Conservation (phyloP, 2,888 invertebrate species). For the Cantharis lateralis region DNA sequence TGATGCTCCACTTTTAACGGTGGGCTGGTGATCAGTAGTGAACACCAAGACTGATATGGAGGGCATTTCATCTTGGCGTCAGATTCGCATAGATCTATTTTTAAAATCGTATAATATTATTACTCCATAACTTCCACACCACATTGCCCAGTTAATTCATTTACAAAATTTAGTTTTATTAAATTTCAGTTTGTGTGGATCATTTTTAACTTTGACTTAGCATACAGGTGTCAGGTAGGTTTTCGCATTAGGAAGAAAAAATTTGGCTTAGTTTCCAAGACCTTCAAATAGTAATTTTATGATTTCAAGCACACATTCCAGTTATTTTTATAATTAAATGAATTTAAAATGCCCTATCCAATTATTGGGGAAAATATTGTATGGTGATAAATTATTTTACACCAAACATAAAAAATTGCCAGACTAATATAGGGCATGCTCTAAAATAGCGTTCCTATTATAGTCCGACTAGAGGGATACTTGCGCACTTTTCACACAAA, state of each 20-base stretch:
- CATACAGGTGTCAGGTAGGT: slow-evolving; percentile 3
- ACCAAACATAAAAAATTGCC: slow-evolving; percentile 7
- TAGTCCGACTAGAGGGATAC: slow-evolving; percentile 15
- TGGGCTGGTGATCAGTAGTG: background rate
- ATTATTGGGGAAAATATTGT: background rate
- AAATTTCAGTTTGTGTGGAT: background rate
- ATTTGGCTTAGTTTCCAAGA: slow-evolving; percentile 7
- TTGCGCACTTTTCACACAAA: background rate
- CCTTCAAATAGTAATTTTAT: background rate
- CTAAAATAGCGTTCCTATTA: slow-evolving; percentile 46
- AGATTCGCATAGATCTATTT: slow-evolving; percentile 15
- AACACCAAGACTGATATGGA: slow-evolving; percentile 23
- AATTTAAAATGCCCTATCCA: background rate
- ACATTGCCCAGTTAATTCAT: background rate
- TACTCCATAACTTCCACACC: background rate
- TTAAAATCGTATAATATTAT: slow-evolving; percentile 17
- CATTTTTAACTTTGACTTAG: background rate
- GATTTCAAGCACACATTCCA: background rate
- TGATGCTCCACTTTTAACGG: slow-evolving; percentile 16
- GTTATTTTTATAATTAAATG: background rate
- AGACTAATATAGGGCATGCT: slow-evolving; percentile 48
- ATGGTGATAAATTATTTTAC: background rate
- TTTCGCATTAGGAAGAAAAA: background rate
- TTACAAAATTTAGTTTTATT: background rate
- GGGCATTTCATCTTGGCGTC: slow-evolving; percentile 17